Percentiles rank a stretch among this genome's conserved stretches.
Conservation (phyloP, 2,797 vertebrate genomes). For the Hemibagrus guttatus region DNA sequence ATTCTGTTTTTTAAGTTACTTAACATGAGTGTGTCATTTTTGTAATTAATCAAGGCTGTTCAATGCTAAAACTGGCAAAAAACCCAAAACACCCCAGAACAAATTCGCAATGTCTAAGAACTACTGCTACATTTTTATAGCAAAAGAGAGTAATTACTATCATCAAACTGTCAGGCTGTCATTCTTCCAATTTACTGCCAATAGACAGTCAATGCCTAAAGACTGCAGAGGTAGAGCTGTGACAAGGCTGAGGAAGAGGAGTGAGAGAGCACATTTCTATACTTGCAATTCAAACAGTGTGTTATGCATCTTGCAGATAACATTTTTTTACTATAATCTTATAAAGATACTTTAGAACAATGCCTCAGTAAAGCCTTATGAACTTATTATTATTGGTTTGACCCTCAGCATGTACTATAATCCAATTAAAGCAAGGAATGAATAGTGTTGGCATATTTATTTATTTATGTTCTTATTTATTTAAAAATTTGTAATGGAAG, state of each 20-base stretch:
- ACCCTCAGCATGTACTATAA: background rate
- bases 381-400: background rate
- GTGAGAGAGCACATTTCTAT: background rate
- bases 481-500: background rate
- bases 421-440: background rate
- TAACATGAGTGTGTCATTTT: background rate
- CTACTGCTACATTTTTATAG: slow-evolving; percentile 30
- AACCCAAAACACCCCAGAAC: background rate
- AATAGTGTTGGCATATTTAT: background rate
- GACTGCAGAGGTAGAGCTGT: slow-evolving; percentile 20
- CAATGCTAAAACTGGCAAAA: slow-evolving; percentile 32
- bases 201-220: slow-evolving; percentile 54
- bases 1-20: background rate
- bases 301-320: slow-evolving; percentile 7
- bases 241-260: background rate
- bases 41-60: background rate
- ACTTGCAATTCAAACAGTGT: background rate
- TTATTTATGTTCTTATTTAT: background rate
- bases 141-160: slow-evolving; percentile 65
- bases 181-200: slow-evolving; percentile 53
- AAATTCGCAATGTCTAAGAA: slow-evolving; percentile 25
- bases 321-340: background rate
- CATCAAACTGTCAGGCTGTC: slow-evolving; percentile 63
- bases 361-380: background rate
- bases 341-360: background rate